Evolutionary conservation across 2,113 vertebrate species (phyloP).

Genomic region (Neotoma lepida): DNA sequence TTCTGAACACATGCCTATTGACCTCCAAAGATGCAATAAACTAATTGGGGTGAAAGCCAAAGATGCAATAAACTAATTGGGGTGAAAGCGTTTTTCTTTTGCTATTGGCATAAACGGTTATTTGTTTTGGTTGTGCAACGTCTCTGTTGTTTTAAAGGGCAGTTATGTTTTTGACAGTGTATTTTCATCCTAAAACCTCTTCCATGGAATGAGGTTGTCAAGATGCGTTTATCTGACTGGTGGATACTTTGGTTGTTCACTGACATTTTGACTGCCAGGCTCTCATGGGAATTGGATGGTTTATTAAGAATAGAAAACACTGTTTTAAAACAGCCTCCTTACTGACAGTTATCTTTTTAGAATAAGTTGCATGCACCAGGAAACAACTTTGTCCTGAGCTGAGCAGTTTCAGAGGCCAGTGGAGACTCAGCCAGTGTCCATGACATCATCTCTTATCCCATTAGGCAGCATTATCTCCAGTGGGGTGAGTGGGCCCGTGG

Average conservation of each 20-base stretch:
- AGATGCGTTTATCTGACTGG: neutral
- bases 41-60: neutral
- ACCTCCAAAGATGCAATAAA: neutral
- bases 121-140: neutral
- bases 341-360: conserved; percentile 43
- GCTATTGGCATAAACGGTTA: neutral
- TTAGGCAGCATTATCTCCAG: conserved; percentile 70
- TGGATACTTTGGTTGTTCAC: neutral
- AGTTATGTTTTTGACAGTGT: neutral
- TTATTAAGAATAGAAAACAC: neutral
- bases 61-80: neutral
- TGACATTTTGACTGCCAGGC: neutral
- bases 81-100: conserved; percentile 13
- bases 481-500: conserved; percentile 60
- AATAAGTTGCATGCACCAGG: conserved; percentile 50
- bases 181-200: conserved; percentile 17
- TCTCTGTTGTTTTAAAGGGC: conserved; percentile 39
- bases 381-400: conserved; percentile 74
- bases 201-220: conserved; percentile 4
- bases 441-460: conserved; percentile 76
- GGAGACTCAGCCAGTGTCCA: conserved; percentile 51
- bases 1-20: neutral
- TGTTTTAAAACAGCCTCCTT: conserved; percentile 2
- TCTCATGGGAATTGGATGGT: neutral
- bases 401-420: conserved; percentile 72